A percentile compares a stretch with the other conserved stretches of the same genome.
Evolutionary conservation across 2,113 vertebrate species (phyloP).

Genomic region (Sakesphorus luctuosus): DNA sequence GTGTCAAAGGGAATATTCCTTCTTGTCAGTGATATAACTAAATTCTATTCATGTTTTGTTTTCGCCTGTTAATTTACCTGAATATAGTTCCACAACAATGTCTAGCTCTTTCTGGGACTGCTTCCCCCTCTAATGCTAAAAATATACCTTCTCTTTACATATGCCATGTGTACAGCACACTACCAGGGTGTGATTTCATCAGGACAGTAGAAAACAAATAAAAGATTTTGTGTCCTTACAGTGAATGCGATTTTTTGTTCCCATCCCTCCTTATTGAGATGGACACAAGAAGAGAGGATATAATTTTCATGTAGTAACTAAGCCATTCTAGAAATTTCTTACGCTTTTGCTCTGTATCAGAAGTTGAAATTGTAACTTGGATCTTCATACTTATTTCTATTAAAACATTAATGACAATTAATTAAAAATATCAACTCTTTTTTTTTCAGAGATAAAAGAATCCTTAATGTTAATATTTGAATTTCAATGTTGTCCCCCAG

Average conservation of each 20-base stretch:
- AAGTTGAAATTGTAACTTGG: neutral
- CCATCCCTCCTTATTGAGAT: neutral
- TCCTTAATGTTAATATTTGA: neutral
- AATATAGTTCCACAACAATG: neutral
- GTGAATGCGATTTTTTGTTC: neutral
- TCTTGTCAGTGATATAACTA: neutral
- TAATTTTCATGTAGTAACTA: neutral
- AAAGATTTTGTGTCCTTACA: neutral
- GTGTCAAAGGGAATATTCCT: neutral
- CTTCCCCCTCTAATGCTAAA: neutral
- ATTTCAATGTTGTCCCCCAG: neutral
- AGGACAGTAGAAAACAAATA: neutral
- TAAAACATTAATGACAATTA: neutral
- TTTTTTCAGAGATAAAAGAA: neutral
- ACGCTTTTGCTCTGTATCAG: neutral
- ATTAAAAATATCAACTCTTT: neutral
- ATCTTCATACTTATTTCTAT: neutral
- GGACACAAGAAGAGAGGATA: neutral
- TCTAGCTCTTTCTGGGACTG: neutral
- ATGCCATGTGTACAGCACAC: neutral
- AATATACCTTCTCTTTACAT: neutral
- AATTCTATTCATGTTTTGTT: neutral
- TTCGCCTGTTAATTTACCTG: neutral
- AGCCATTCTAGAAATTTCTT: neutral
- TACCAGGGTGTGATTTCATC: neutral